Percentiles rank a stretch among this genome's conserved stretches.
Evolutionary conservation across 2,888 invertebrate species (phyloP).

Genomic region (Mesoligia furuncula): DNA sequence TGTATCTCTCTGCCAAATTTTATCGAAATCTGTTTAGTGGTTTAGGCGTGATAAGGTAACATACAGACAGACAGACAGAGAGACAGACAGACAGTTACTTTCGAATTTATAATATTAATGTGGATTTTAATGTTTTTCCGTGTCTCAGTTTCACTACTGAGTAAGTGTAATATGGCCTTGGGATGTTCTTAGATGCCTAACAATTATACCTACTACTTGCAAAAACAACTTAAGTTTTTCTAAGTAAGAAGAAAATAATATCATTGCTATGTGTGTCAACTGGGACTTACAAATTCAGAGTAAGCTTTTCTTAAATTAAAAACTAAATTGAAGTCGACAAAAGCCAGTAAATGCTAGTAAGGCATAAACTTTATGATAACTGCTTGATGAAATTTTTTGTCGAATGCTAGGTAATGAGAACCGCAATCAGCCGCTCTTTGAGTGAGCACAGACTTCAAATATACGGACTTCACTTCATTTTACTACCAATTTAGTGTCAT

Average conservation of each 20-base stretch:
- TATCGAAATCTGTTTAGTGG: no score
- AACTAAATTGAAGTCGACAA: slow-evolving; percentile 33
- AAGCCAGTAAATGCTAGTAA: slow-evolving; percentile 20
- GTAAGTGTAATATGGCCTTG: background rate
- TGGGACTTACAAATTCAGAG: slow-evolving; percentile 8
- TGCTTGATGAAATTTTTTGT: slow-evolving; percentile 21
- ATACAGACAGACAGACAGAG: no score
- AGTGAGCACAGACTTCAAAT: slow-evolving; percentile 22
- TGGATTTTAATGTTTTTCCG: no score
- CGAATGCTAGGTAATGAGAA: slow-evolving; percentile 31
- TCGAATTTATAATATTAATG: no score
- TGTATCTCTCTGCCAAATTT: no score
- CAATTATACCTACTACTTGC: background rate
- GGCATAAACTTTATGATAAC: slow-evolving; percentile 33
- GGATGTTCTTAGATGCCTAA: background rate
- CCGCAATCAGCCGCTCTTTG: slow-evolving; percentile 39
- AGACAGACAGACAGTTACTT: no score
- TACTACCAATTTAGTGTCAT: slow-evolving; percentile 21
- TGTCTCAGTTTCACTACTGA: background rate
- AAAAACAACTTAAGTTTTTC: background rate
- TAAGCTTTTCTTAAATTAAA: slow-evolving; percentile 19
- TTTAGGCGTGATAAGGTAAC: no score
- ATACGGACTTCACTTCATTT: slow-evolving; percentile 28
- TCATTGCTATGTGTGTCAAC: slow-evolving; percentile 4
- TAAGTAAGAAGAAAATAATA: background rate